Percentiles rank a stretch among this genome's conserved stretches.
Evolutionary conservation across 2,797 vertebrate genomes (phyloP).

Genomic region (Schizopygopsis pylzovi): DNA sequence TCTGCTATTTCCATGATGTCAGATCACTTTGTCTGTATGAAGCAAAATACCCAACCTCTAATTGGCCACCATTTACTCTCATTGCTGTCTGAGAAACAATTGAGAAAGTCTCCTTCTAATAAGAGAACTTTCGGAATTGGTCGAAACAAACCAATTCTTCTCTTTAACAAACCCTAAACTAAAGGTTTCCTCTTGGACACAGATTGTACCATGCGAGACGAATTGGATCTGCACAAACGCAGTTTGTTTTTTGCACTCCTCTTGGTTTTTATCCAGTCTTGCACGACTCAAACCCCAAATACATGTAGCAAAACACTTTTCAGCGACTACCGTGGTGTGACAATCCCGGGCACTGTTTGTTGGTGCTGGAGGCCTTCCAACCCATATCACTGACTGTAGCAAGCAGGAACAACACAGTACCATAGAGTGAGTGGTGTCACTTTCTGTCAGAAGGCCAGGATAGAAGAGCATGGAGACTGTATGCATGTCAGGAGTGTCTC

Average conservation of each 20-base stretch:
- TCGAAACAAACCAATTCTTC: not conserved
- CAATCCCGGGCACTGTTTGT: conserved; percentile 65
- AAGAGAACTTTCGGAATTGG: not conserved
- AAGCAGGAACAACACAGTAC: conserved; percentile 66
- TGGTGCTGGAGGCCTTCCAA: conserved; percentile 65
- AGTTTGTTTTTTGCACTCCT: conserved; percentile 39
- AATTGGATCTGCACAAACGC: conserved; percentile 65
- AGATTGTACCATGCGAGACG: conserved; percentile 55
- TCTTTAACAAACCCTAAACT: not conserved
- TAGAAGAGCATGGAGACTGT: conserved; percentile 24
- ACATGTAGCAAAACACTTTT: conserved; percentile 69
- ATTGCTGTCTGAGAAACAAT: not conserved
- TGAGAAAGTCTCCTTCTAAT: not conserved
- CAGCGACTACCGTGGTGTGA: conserved; percentile 63
- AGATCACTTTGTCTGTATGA: not conserved
- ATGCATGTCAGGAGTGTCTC: conserved; percentile 21
- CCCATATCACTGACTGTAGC: conserved; percentile 67
- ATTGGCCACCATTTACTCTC: not conserved
- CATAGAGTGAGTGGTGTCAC: conserved; percentile 62
- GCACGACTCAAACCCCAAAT: conserved; percentile 61
- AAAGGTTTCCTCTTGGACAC: conserved; percentile 21
- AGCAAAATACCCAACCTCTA: too few species aligned
- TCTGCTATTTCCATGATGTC: not conserved
- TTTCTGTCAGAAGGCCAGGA: conserved; percentile 60
- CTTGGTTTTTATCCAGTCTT: conserved; percentile 52